Evolutionary conservation across 1,140 invertebrate species (phyloP).

Genomic region (Papilio helenus): DNA sequence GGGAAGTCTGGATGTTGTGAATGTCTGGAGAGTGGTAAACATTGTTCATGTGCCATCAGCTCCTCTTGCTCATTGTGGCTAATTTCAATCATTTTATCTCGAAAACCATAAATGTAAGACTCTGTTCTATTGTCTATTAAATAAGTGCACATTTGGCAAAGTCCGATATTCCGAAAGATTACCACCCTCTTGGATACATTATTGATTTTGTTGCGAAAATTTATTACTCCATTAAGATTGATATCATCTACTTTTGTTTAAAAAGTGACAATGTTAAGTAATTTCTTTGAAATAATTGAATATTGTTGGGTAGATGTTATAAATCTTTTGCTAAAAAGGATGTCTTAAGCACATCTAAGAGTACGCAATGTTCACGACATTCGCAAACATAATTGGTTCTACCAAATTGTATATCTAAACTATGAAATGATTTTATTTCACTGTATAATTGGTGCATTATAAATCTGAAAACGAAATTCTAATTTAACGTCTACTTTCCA

Average conservation of each 20-base stretch:
- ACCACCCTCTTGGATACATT: slow-evolving; percentile 50
- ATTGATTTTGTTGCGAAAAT: slow-evolving; percentile 50
- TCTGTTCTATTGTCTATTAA: slow-evolving; percentile 14
- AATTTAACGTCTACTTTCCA: slow-evolving; percentile 82
- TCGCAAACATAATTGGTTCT: slow-evolving; percentile 63
- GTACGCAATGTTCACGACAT: slow-evolving; percentile 50
- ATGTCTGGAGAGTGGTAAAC: slow-evolving; percentile 55
- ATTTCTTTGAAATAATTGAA: neutral
- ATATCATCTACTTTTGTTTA: slow-evolving; percentile 44
- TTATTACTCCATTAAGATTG: slow-evolving; percentile 46
- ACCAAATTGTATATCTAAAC: slow-evolving; percentile 69
- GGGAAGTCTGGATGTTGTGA: slow-evolving; percentile 50
- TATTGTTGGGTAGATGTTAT: slow-evolving; percentile 49
- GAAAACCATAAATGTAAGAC: neutral
- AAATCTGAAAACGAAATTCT: slow-evolving; percentile 79
- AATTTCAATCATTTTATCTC: slow-evolving; percentile 44
- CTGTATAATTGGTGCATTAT: slow-evolving; percentile 70
- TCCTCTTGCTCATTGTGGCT: slow-evolving; percentile 40
- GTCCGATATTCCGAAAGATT: slow-evolving; percentile 40
- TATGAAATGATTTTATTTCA: slow-evolving; percentile 50
- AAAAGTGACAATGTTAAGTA: no score
- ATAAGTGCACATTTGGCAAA: slow-evolving; percentile 33
- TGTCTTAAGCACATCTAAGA: slow-evolving; percentile 68
- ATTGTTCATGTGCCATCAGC: slow-evolving; percentile 41
- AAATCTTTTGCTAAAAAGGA: slow-evolving; percentile 58